phyloP scores from a whole-genome alignment of 2,113 vertebrate species.

The Stercorarius parasiticus region DNA sequence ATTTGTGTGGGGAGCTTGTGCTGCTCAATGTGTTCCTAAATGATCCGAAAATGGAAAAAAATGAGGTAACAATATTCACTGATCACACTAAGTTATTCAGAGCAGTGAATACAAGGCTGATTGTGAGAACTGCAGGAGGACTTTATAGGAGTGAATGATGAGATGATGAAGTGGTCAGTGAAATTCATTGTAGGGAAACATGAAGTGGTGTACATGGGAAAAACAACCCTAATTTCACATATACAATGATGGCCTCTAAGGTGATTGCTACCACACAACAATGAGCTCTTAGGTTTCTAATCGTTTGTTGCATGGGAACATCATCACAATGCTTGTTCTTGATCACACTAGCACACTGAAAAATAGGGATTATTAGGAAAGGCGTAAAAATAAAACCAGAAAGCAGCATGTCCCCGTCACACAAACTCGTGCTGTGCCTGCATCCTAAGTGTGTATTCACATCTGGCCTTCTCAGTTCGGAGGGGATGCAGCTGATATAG shows the following conservation, averaged over 20 bases:
- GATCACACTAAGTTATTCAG: neutral
- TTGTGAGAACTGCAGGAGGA: neutral
- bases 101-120: neutral
- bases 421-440: neutral
- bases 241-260: neutral
- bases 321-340: neutral
- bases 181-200: neutral
- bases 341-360: neutral
- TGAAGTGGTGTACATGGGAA: neutral
- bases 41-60: neutral
- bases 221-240: neutral
- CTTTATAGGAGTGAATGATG: neutral
- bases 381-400: neutral
- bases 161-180: neutral
- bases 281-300: neutral
- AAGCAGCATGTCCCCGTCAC: neutral
- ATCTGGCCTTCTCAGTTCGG: neutral
- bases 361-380: neutral
- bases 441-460: neutral
- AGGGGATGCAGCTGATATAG: neutral
- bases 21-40: neutral
- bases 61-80: neutral
- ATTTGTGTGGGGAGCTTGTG: neutral
- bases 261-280: neutral
- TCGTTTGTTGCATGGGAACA: neutral